Evolutionary conservation across 2,113 vertebrate genomes (phyloP).

Genomic region (Jaculus jaculus): DNA sequence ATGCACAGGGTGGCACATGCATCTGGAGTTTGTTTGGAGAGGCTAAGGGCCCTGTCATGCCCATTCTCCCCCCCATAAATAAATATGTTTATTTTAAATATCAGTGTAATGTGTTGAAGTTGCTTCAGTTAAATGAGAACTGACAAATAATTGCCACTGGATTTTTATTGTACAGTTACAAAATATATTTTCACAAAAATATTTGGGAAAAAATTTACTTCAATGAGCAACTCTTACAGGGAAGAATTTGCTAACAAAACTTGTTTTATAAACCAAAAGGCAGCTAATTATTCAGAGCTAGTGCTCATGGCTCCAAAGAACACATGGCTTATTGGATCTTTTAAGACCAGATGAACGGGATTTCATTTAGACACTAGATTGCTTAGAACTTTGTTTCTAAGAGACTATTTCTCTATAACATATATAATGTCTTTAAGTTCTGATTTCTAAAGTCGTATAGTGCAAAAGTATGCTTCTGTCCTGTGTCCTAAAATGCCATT

Average conservation of each 20-base stretch:
- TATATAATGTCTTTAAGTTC: constrained; percentile 55
- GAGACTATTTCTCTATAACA: constrained; percentile 41
- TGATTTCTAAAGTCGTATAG: constrained; percentile 13
- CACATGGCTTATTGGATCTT: constrained; percentile 5
- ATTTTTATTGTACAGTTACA: constrained; percentile 82
- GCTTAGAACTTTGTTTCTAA: constrained; percentile 52
- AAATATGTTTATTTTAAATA: neutral
- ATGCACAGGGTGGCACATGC: too few relatives aligned
- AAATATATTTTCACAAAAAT: constrained; percentile 83
- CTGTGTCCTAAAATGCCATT: neutral
- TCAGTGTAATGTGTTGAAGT: neutral
- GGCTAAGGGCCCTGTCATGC: too few relatives aligned
- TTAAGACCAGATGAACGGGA: neutral
- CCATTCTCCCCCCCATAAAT: too few relatives aligned
- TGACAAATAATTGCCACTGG: constrained; percentile 71
- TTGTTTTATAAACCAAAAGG: constrained; percentile 66
- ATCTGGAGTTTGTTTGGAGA: too few relatives aligned
- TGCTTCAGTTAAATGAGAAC: constrained; percentile 66
- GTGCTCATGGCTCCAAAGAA: constrained; percentile 8
- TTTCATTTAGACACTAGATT: constrained; percentile 22
- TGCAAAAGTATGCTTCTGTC: neutral
- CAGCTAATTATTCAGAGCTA: constrained; percentile 51
- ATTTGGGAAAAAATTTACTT: constrained; percentile 81
- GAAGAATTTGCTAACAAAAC: constrained; percentile 62
- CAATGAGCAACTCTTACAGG: constrained; percentile 43